Percentiles rank a stretch among this genome's conserved stretches.
Evolutionary conservation across 2,113 vertebrate species (phyloP).

Genomic region (Rhabdornis inornatus): DNA sequence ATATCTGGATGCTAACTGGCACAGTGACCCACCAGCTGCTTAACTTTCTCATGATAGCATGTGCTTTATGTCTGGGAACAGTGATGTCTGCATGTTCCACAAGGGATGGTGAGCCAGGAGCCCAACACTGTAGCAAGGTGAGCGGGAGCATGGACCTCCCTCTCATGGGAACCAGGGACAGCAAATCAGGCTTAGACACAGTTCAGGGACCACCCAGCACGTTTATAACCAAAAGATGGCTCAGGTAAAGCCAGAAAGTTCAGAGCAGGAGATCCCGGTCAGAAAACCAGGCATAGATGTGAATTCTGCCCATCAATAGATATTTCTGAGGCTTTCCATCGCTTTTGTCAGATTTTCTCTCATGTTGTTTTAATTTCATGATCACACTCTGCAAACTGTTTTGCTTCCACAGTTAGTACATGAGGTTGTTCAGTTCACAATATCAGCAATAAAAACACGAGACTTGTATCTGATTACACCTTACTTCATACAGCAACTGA

Average conservation of each 20-base stretch:
- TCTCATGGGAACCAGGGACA: neutral
- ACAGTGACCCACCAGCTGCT: neutral
- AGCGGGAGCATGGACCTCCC: neutral
- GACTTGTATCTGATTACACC: accelerated
- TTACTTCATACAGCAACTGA: neutral
- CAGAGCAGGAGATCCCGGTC: neutral
- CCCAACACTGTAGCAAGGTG: neutral
- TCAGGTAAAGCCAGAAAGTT: neutral
- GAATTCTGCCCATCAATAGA: neutral
- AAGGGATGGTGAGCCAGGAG: neutral
- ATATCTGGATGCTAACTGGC: neutral
- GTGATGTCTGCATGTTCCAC: neutral
- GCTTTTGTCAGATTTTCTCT: neutral
- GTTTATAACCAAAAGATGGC: neutral
- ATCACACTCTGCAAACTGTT: neutral
- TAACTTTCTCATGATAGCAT: neutral
- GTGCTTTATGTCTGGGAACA: neutral
- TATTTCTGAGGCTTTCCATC: neutral
- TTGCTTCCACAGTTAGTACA: neutral
- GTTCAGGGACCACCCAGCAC: neutral
- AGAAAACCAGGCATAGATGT: neutral
- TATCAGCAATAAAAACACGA: neutral
- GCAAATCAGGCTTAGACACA: neutral
- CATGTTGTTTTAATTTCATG: neutral
- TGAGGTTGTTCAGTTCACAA: neutral